These are phyloP conservation scores for Amphiura filiformis DNA, from an alignment of 35 echinoderm and acorn worm genomes.

Conservation along the genomic window DNA sequence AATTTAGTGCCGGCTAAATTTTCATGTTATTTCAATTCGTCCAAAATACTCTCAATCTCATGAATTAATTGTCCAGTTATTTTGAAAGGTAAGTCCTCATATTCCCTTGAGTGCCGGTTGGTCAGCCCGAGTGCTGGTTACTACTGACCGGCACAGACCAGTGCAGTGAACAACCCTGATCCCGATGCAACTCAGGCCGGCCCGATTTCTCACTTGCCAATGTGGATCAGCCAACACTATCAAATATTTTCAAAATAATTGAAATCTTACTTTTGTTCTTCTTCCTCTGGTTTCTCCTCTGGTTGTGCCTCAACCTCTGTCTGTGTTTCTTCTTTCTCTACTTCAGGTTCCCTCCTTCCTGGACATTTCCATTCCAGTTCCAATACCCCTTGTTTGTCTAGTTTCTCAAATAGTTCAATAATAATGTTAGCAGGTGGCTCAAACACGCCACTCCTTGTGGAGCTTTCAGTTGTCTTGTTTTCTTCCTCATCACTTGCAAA, in stretches of 20 bases:
- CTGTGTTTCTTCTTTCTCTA: slow-evolving; percentile 38
- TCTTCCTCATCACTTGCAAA: slow-evolving; percentile 45
- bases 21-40: no score
- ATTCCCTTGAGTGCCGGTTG: no score
- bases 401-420: slow-evolving; percentile 80
- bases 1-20: no score
- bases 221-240: no score
- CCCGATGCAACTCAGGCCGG: no score
- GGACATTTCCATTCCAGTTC: slow-evolving; percentile 94
- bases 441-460: slow-evolving; percentile 24
- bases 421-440: slow-evolving; percentile 78
- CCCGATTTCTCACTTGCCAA: no score
- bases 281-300: slow-evolving; percentile 41
- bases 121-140: no score
- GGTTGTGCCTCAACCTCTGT: slow-evolving; percentile 34
- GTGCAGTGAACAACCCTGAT: no score
- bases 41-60: no score
- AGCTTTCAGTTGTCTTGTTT: not conserved
- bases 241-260: not conserved
- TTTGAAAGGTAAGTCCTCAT: no score
- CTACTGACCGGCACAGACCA: no score
- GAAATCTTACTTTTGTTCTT: slow-evolving; percentile 32
- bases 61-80: no score
- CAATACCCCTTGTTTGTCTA: slow-evolving; percentile 81
- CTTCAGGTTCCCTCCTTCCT: slow-evolving; percentile 61